Conservation (phyloP, 2,797 vertebrate species). For the Antennarius maculatus region DNA sequence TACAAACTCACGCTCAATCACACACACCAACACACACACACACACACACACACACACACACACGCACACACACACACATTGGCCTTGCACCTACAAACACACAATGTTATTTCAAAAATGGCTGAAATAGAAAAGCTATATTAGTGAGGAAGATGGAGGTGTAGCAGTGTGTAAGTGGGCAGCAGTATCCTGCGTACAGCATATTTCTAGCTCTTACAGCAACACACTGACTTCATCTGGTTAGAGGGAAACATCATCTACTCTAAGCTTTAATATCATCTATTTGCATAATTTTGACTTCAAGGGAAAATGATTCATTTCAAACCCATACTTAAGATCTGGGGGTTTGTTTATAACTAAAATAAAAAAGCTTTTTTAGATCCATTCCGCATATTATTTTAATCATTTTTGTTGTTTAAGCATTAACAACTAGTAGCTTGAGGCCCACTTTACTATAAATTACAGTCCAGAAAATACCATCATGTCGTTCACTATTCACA, state of each 20-base stretch:
- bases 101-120: slow-evolving; percentile 46
- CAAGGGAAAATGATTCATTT: slow-evolving; percentile 21
- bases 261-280: slow-evolving; percentile 31
- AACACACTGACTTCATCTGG: slow-evolving; percentile 32
- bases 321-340: slow-evolving; percentile 19
- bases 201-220: slow-evolving; percentile 40
- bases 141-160: slow-evolving; percentile 59
- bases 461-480: slow-evolving; percentile 30
- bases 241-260: slow-evolving; percentile 24
- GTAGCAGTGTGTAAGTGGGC: slow-evolving; percentile 33
- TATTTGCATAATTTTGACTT: slow-evolving; percentile 40
- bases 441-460: slow-evolving; percentile 37
- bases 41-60: neutral
- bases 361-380: slow-evolving; percentile 22
- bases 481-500: slow-evolving; percentile 16
- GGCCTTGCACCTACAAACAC: slow-evolving; percentile 2
- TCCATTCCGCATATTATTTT: slow-evolving; percentile 17
- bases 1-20: slow-evolving; percentile 7
- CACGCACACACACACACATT: too few species aligned
- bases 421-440: slow-evolving; percentile 26
- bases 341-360: slow-evolving; percentile 27
- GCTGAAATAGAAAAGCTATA: slow-evolving; percentile 55
- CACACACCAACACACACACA: neutral
- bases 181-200: slow-evolving; percentile 18
- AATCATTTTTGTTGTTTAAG: slow-evolving; percentile 9